Evolutionary conservation across 1,140 invertebrate genomes (phyloP), one percentile per base, ranked within the genome.

Genomic region (Chionoecetes opilio): DNA sequence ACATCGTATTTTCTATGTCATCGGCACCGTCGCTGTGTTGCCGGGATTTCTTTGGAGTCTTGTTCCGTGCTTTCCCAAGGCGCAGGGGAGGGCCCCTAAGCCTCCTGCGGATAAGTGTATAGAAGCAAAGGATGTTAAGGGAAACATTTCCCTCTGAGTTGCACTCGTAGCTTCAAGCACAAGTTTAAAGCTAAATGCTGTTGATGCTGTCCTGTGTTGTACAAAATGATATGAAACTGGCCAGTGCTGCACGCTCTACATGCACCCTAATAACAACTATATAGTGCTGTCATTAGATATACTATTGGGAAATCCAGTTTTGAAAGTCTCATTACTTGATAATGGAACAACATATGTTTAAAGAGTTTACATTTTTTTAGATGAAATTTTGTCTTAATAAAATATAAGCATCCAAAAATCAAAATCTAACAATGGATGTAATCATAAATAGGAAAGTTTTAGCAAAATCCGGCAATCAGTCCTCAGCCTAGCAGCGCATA

Each of bases 21-120:
- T 89, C 21, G 87, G 93, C n/a, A 17, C 21, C 31, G 14, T 94
- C 5, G 31, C 26, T 21, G 9, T 89, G 41, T 17, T 94, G n/a
- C 93, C 93, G 29, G 32, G 29, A n/a, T 21, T 94, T 37, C 37
- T 94, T 0, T 94, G 93, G 93, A n/a, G n/a, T 11, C 17, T 88
- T n/a, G 53, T 94, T 26, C 93, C 93, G 21, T 94, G 86, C 53
- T 94, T 88, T 32, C 26, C 85, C 31, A 94, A 88, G 26, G 8
- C 21, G 11, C 26, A 14, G 0, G 84, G 31, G 53, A 86, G 21
- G n/a, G 9, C 37, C 53, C 63, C 88, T 14, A 92, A 84, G 35
- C 37, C n/a, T n/a, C n/a, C n/a, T n/a, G n/a, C 91, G 84, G 82
- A 92, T 31, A 92, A 85, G n/a, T 85, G 91, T 92, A 82, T 75